Base-by-base conservation (phyloP, 2,113 vertebrate genomes). In the Hippolais icterina region DNA sequence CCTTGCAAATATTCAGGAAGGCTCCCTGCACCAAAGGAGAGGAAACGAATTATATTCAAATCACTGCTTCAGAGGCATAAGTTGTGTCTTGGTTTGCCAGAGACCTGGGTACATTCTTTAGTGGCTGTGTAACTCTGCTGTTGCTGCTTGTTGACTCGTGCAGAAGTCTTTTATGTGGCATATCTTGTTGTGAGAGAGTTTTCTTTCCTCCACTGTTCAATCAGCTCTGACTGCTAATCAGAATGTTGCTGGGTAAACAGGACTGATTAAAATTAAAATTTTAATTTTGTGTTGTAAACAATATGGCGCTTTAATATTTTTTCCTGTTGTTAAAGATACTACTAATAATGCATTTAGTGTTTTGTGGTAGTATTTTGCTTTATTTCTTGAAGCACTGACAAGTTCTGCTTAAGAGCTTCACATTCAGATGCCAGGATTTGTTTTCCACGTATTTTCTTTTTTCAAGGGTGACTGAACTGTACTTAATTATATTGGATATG, bases 151-250 rank as follows among this genome's bases (percentile, higher is more conserved):
- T 81, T 93, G 85, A 74, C 84, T 94, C 1, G 5, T 44, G 54
- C 53, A 44, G 17, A 64, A 93, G 27, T 24, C 71, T 86, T 93
- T 83, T 75, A 27, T 59, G 35, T 70, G 39, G 71, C 16, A 0
- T 39, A 56, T 57, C 65, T 93, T 93, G 3, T 87, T 68, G 29
- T 53, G 35, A 90, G 63, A 2, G 1, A 33, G 20, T 7, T 63
- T 89, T 79, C 60, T 93, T 66, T 21, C 57, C 44, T 91, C 24
- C 57, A 35, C 79, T 79, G 41, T 87, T 94, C 87, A 80, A 52
- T 95, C 90, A 92, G 2, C 63, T 91, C 81, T 94, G 86, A 72
- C 96, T 92, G 59, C 76, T 93, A 93, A 96, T 96, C 94, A 92
- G 63, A 89, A 86, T 57, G 83, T 95, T 93, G 71, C 75, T 94